Evolutionary conservation across 2,113 vertebrate species (phyloP).

Genomic region (Chaetops frenatus): DNA sequence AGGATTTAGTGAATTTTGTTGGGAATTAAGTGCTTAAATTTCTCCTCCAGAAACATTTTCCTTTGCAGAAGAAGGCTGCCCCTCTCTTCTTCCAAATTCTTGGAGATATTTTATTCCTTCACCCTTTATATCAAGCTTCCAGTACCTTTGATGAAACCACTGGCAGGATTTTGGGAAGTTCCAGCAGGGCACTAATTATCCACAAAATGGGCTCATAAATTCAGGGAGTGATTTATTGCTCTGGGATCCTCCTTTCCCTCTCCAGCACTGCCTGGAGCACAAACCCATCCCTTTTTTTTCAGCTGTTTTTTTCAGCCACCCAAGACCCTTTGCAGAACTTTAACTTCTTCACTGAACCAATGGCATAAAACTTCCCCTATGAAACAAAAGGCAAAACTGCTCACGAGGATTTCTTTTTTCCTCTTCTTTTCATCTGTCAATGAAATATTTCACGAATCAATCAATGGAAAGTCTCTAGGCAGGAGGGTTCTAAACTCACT

Average conservation of each 20-base stretch:
- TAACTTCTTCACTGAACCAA: background rate
- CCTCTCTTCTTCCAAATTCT: background rate
- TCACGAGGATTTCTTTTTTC: background rate
- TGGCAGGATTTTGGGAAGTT: background rate
- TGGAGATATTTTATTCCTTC: background rate
- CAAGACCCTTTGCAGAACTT: background rate
- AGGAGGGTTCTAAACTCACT: constrained; percentile 39
- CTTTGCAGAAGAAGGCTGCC: background rate
- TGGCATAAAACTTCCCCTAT: background rate
- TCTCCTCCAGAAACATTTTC: background rate
- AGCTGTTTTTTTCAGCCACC: background rate
- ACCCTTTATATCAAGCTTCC: background rate
- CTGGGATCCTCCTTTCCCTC: background rate
- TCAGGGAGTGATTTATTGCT: background rate
- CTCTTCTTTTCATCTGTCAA: background rate
- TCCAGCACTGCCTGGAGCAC: background rate
- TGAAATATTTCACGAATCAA: constrained; percentile 37
- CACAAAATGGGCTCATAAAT: background rate
- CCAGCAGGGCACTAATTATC: background rate
- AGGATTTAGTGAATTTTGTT: background rate
- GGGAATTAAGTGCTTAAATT: background rate
- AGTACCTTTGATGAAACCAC: background rate
- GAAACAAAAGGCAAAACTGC: background rate
- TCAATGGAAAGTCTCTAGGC: constrained; percentile 38
- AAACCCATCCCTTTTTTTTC: background rate